Evolutionary conservation across 2,888 invertebrate genomes (phyloP).

Genomic region (Chaetoderma sp.): DNA sequence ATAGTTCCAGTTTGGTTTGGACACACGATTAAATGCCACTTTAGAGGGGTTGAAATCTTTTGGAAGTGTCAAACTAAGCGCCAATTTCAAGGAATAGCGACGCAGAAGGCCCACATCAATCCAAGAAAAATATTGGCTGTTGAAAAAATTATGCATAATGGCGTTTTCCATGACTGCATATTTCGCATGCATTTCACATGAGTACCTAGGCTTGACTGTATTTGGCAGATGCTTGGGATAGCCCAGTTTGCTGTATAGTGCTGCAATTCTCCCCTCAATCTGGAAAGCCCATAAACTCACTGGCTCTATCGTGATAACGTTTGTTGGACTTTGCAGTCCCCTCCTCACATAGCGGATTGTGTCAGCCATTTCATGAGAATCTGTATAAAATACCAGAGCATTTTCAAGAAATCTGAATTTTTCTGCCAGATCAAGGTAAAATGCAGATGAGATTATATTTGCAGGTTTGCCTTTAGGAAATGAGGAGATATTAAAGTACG

Average conservation of each 20-base stretch:
- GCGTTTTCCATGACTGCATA: conserved; percentile 38
- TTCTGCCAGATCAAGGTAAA: conserved; percentile 34
- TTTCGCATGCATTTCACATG: conserved; percentile 47
- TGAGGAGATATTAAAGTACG: conserved; percentile 43
- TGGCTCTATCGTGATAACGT: conserved; percentile 31
- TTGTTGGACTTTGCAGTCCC: conserved; percentile 21
- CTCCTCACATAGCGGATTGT: conserved; percentile 28
- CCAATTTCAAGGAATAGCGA: too few species aligned
- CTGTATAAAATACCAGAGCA: conserved; percentile 44
- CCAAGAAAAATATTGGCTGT: conserved; percentile 43
- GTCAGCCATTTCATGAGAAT: conserved; percentile 30
- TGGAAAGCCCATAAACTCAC: conserved; percentile 41
- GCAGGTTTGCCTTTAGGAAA: conserved; percentile 37
- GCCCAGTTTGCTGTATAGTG: conserved; percentile 29
- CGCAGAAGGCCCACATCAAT: conserved; percentile 47
- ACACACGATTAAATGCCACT: neutral
- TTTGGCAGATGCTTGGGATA: conserved; percentile 49
- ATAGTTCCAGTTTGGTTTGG: neutral
- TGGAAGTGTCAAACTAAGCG: neutral
- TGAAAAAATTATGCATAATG: conserved; percentile 32
- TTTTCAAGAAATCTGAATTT: conserved; percentile 32
- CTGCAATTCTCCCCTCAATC: conserved; percentile 26
- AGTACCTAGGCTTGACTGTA: conserved; percentile 46
- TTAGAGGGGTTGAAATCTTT: neutral
- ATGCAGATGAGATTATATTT: conserved; percentile 11